These are phyloP conservation scores for Phodopus roborovskii DNA, from an alignment of 2,113 vertebrate species.

Conservation along the genomic window DNA sequence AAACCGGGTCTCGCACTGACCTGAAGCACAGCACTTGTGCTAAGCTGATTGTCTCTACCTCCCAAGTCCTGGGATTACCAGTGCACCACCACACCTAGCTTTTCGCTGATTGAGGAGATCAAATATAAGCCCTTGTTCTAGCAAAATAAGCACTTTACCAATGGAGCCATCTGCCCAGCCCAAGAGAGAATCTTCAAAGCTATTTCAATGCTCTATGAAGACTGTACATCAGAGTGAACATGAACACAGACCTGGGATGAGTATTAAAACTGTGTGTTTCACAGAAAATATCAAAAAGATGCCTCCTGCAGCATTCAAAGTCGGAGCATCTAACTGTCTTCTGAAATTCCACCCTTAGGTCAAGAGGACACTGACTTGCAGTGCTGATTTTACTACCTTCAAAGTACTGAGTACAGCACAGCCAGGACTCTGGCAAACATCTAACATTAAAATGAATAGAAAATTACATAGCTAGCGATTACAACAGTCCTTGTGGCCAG, in stretches of 20 bases:
- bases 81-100: too few species aligned
- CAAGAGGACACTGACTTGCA: conserved; percentile 4
- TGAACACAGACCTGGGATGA: not conserved
- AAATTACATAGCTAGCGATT: not conserved
- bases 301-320: not conserved
- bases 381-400: not conserved
- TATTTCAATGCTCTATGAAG: not conserved
- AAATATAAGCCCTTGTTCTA: not conserved
- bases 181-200: not conserved
- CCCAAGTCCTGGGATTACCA: not conserved
- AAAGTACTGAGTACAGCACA: not conserved
- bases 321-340: not conserved
- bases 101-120: not conserved
- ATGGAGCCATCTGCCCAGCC: not conserved
- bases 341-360: not conserved
- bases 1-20: not conserved
- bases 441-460: not conserved
- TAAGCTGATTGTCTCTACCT: not conserved
- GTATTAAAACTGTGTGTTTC: not conserved
- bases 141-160: not conserved
- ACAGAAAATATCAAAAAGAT: conserved; percentile 7
- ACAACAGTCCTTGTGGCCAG: not conserved
- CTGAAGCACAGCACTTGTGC: not conserved
- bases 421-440: not conserved
- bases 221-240: not conserved